These are phyloP conservation scores for Lethrus apterus DNA, from an alignment of 1,140 invertebrate species.

Conservation along the genomic window DNA sequence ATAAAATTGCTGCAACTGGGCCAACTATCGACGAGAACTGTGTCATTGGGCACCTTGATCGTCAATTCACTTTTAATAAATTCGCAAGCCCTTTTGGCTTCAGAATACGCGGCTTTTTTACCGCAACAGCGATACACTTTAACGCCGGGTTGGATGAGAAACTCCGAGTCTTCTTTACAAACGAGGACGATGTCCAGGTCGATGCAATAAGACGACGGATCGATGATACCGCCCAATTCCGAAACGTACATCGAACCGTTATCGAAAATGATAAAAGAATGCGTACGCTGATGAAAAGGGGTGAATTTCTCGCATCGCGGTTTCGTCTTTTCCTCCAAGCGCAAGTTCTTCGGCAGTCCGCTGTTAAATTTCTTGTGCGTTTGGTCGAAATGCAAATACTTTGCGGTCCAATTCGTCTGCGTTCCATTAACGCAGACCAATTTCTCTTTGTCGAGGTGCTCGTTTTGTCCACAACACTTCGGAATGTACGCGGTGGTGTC, in stretches of 20 bases:
- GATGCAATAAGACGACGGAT: conserved; percentile 19
- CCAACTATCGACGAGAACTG: conserved; percentile 40
- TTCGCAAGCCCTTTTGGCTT: conserved; percentile 40
- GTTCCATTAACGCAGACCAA: conserved; percentile 2
- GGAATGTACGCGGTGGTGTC: conserved; percentile 11
- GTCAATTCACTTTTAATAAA: conserved; percentile 34
- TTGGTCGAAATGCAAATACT: conserved; percentile 8
- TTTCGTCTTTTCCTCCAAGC: neutral
- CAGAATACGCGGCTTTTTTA: conserved; percentile 47
- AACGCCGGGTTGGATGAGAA: conserved; percentile 14
- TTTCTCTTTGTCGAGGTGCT: conserved; percentile 3
- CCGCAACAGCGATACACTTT: conserved; percentile 51
- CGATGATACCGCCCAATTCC: conserved; percentile 14
- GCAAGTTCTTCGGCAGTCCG: conserved; percentile 11
- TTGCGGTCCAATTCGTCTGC: conserved; percentile 1
- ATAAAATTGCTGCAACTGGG: conserved; percentile 43
- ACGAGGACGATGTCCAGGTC: conserved; percentile 20
- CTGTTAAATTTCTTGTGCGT: neutral
- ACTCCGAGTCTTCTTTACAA: conserved; percentile 17
- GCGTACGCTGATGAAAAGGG: conserved; percentile 8
- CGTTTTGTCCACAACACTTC: conserved; percentile 13
- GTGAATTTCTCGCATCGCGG: conserved; percentile 13
- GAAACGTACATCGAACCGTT: conserved; percentile 22
- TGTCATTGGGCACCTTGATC: conserved; percentile 38
- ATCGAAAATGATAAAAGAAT: conserved; percentile 18